phyloP scores from a whole-genome alignment of 2,113 vertebrate species.

The Urocolius indicus region DNA sequence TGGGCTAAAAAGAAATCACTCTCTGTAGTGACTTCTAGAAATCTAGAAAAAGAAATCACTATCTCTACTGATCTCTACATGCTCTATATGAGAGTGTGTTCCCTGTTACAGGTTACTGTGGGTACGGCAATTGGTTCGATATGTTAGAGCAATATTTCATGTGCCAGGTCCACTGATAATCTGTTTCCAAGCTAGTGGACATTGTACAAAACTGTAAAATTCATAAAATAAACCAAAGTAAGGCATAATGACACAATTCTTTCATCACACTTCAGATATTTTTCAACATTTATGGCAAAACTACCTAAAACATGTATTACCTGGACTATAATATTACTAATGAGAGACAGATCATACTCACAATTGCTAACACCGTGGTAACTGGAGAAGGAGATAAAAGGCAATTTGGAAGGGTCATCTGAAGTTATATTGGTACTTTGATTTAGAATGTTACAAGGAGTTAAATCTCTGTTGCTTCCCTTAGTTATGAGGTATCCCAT shows the following conservation, averaged over 20 bases:
- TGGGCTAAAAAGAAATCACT: not conserved
- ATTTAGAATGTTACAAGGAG: not conserved
- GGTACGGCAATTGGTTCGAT: not conserved
- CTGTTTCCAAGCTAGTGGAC: not conserved
- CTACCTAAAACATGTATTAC: not conserved
- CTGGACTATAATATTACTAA: not conserved
- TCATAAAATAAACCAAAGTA: not conserved
- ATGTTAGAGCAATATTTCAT: not conserved
- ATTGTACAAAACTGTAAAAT: not conserved
- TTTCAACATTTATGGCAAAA: not conserved
- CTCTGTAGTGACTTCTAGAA: not conserved
- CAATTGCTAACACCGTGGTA: not conserved
- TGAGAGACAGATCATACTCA: not conserved
- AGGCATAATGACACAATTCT: not conserved
- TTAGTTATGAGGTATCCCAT: not conserved
- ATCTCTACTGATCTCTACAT: not conserved
- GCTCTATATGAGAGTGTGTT: not conserved
- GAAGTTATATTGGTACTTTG: not conserved
- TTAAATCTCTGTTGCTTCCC: not conserved
- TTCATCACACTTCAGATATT: not conserved
- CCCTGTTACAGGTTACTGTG: not conserved
- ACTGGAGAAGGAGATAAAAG: not conserved
- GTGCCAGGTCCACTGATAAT: not conserved
- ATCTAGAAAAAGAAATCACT: not conserved
- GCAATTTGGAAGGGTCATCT: not conserved